Conservation (phyloP, 2,113 vertebrate species). For the Maccullochella peelii region DNA sequence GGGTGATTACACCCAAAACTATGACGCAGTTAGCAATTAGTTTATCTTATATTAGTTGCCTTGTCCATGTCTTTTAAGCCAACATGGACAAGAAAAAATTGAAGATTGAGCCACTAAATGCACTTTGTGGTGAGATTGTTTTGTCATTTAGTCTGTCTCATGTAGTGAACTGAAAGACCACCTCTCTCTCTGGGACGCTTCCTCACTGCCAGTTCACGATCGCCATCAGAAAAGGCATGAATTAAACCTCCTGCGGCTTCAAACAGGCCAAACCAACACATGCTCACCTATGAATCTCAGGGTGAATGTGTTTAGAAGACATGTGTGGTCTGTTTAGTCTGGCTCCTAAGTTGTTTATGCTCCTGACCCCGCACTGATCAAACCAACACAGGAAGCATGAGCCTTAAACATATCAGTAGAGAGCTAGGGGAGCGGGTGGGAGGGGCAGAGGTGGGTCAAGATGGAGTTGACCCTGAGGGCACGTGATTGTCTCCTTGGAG, state of each 20-base stretch:
- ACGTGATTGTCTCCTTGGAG: slow-evolving; percentile 26
- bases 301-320: slow-evolving; percentile 62
- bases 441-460: slow-evolving; percentile 55
- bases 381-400: slow-evolving; percentile 20
- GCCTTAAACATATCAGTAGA: slow-evolving; percentile 36
- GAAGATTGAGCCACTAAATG: not conserved
- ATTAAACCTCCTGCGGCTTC: slow-evolving; percentile 45
- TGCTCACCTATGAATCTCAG: slow-evolving; percentile 59
- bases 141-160: not conserved
- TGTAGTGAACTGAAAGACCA: not conserved
- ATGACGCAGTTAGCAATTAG: not conserved
- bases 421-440: slow-evolving; percentile 5
- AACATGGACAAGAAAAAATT: not conserved
- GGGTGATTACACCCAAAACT: not conserved
- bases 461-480: slow-evolving; percentile 65
- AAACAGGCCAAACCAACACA: slow-evolving; percentile 14
- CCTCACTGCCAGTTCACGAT: slow-evolving; percentile 2
- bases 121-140: not conserved
- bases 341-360: slow-evolving; percentile 64
- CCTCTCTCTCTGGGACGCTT: slow-evolving; percentile 3
- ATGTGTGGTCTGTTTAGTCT: slow-evolving; percentile 85
- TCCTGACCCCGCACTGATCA: slow-evolving; percentile 60
- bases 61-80: slow-evolving; percentile 10
- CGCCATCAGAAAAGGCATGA: slow-evolving; percentile 38
- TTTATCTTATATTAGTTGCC: not conserved